Evolutionary conservation across 2,113 vertebrate species (phyloP).

Genomic region (Anhinga anhinga): DNA sequence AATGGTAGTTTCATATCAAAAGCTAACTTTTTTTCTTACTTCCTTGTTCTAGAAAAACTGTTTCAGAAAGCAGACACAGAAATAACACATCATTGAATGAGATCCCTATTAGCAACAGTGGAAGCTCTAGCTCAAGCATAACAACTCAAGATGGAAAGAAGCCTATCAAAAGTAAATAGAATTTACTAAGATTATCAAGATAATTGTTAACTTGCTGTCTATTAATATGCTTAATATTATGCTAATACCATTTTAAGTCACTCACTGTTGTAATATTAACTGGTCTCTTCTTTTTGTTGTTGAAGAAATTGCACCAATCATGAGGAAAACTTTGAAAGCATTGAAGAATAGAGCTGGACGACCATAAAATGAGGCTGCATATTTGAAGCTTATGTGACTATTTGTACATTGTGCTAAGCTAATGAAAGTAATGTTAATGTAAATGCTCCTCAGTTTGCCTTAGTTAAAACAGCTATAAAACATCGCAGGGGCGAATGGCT

Average conservation of each 20-base stretch:
- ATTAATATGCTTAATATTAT: neutral
- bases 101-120: neutral
- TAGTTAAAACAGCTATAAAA: neutral
- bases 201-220: neutral
- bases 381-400: neutral
- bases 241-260: neutral
- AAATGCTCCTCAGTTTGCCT: neutral
- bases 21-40: neutral
- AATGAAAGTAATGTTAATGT: neutral
- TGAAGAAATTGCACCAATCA: conserved; percentile 84
- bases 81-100: neutral
- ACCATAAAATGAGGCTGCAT: conserved; percentile 19
- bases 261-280: neutral
- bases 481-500: neutral
- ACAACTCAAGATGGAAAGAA: conserved; percentile 69
- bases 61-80: conserved; percentile 54
- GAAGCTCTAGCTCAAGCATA: neutral
- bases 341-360: conserved; percentile 77
- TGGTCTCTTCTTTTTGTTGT: neutral
- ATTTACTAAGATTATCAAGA: neutral
- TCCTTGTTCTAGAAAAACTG: conserved; percentile 15
- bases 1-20: neutral
- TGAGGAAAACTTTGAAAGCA: conserved; percentile 84
- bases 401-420: neutral
- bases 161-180: conserved; percentile 76